Conservation (phyloP, 2,797 vertebrate species). For the Loris lydekkerianus region DNA sequence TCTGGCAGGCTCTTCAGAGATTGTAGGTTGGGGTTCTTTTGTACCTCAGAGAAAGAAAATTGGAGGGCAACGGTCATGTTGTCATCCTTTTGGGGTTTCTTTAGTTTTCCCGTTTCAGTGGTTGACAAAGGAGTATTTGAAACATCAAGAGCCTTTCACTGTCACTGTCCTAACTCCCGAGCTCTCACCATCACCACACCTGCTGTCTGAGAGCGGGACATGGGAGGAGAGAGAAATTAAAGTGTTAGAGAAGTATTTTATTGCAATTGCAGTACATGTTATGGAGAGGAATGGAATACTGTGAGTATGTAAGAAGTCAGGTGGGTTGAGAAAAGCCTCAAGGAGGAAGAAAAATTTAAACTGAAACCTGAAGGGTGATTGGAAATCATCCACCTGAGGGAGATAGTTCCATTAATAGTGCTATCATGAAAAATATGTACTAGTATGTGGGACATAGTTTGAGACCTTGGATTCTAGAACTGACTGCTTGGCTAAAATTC, state of each 20-base stretch:
- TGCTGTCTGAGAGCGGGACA: neutral
- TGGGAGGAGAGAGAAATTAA: neutral
- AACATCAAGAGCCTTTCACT: neutral
- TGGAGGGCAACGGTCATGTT: neutral
- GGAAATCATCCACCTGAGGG: neutral
- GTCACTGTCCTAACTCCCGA: constrained; percentile 15
- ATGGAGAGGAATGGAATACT: neutral
- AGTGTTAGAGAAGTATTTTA: neutral
- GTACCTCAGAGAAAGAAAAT: constrained; percentile 11
- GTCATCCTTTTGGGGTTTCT: neutral
- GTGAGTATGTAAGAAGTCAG: neutral
- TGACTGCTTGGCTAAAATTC: neutral
- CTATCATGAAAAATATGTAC: neutral
- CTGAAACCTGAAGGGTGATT: neutral
- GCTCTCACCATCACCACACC: neutral
- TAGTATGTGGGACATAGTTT: neutral
- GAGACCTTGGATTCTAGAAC: neutral
- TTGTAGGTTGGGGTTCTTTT: neutral
- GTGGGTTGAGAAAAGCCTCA: neutral
- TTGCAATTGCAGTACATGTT: neutral
- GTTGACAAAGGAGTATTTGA: neutral
- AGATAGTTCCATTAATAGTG: neutral
- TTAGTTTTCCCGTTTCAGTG: neutral
- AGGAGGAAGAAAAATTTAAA: neutral
- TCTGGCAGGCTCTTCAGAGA: constrained; percentile 31